Evolutionary conservation across 2,113 vertebrate genomes (phyloP).

Genomic region (Jacana jacana): DNA sequence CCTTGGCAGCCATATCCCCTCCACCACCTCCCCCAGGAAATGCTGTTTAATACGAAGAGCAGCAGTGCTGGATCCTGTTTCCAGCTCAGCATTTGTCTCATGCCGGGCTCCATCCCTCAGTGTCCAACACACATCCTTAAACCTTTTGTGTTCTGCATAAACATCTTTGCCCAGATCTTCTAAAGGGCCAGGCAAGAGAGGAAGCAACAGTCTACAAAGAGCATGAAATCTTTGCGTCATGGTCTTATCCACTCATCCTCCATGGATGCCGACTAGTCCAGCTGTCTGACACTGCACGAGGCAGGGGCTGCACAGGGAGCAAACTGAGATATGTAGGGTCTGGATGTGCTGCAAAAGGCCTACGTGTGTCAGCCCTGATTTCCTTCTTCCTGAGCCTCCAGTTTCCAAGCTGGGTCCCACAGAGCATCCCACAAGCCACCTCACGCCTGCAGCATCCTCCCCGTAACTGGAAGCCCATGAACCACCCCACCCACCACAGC

Average conservation of each 20-base stretch:
- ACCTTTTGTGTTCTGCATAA: constrained; percentile 11
- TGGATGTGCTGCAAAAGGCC: neutral
- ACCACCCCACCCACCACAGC: neutral
- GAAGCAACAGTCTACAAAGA: neutral
- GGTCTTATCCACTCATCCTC: neutral
- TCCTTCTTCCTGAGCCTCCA: neutral
- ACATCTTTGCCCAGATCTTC: neutral
- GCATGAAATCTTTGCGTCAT: neutral
- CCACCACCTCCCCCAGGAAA: neutral
- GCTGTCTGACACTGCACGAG: accelerated
- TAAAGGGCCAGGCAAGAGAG: neutral
- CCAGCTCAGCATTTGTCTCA: neutral
- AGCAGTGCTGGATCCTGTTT: neutral
- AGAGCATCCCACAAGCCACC: neutral
- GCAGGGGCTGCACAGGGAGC: neutral
- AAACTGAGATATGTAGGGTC: accelerated
- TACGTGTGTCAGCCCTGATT: accelerated
- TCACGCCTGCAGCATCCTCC: neutral
- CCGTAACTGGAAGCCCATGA: accelerated
- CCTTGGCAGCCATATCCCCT: neutral
- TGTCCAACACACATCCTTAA: neutral
- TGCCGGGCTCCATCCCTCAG: neutral
- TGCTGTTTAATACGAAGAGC: neutral
- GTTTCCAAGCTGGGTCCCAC: neutral
- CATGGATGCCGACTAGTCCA: accelerated